Base-by-base conservation (phyloP, 2,888 invertebrate species). In the Himalopsyche kuldschensis region DNA sequence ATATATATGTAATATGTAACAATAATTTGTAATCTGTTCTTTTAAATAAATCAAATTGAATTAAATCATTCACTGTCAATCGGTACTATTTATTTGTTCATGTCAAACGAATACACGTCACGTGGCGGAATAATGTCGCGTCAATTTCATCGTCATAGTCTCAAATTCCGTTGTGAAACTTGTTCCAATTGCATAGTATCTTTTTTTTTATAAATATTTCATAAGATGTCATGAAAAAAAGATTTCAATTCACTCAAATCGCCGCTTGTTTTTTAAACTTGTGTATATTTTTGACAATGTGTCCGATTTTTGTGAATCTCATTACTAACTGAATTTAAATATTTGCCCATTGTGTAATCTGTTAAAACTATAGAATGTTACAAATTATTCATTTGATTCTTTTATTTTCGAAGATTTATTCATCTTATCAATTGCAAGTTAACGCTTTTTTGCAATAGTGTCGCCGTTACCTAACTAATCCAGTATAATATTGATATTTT, bases 101-200 rank as follows among this genome's bases (percentile, higher is more conserved):
- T 69, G 55, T 69, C 69, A 69, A 69, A 69, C 10, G 11, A 69
- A 69, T 69, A 27, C 69, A 27, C 27, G 30, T 27, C 30, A 27
- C 69, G 69, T 69, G 69, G 2, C 69, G 15, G 24, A 69, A 69
- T 69, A 69, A 69, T 69, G 69, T 30, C 30, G 69, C 15, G 27
- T 27, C 27, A 30, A 69, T 55, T 69, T 27, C 20, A n/a, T 41
- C 20, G 76, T 76, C 76, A 5, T 10, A 35, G 76, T 0, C 41
- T 35, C 47, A 46, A 77, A 81, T 20, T 78, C 27, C 24, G 27
- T 84, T 84, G 84, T 75, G 84, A 84, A 84, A 84, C 75, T 84
- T 79, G 84, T 30, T 80, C 84, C 84, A 75, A 81, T 84, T 84
- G 77, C 83, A 81, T 82, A 82, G 79, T 69, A 75, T 11, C 75